These are phyloP conservation scores for Phlogophora meticulosa DNA, from an alignment of 2,888 invertebrate genomes.

Conservation along the genomic window DNA sequence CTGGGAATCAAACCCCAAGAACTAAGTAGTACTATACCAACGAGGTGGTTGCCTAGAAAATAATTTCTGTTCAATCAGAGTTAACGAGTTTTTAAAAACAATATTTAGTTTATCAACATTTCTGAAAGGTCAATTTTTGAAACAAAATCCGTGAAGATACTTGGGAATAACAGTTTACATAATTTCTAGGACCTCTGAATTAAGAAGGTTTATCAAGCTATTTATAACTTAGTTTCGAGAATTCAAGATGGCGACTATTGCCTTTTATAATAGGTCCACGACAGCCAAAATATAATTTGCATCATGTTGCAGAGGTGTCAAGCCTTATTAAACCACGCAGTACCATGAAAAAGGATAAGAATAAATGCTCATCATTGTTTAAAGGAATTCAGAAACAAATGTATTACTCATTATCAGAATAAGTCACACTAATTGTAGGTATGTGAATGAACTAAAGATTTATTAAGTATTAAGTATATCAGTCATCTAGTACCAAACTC, in stretches of 20 bases:
- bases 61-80: too few species aligned
- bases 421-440: background rate
- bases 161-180: background rate
- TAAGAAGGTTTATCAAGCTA: background rate
- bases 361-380: conserved; percentile 47
- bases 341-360: conserved; percentile 62
- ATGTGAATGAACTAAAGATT: background rate
- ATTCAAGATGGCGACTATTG: too few species aligned
- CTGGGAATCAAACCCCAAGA: too few species aligned
- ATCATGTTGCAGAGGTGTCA: conserved; percentile 1
- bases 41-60: background rate
- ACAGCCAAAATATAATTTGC: too few species aligned
- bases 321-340: conserved; percentile 26
- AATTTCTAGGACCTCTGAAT: background rate
- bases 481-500: too few species aligned
- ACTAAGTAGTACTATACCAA: too few species aligned
- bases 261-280: too few species aligned
- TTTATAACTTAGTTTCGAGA: background rate
- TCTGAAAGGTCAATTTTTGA: background rate
- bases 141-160: background rate
- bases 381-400: conserved; percentile 30
- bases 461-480: too few species aligned
- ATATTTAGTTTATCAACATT: background rate
- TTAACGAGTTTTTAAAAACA: background rate
- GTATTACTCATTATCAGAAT: conserved; percentile 12